phyloP scores from a whole-genome alignment of 2,888 invertebrate species.

The Xiphydria camelus region DNA sequence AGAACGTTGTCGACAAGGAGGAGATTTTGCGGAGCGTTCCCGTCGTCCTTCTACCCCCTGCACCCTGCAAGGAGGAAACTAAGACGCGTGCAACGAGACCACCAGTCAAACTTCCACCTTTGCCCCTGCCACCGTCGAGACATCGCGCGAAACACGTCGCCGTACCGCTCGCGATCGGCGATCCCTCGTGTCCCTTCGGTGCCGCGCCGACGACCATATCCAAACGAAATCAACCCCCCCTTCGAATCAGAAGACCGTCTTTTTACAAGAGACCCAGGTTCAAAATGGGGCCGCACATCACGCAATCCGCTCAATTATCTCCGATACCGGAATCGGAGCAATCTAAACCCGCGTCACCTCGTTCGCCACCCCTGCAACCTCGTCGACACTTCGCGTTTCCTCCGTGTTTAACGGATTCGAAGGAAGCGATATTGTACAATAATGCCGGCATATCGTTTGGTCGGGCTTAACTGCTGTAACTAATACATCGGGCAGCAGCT shows the following conservation, averaged over 20 bases:
- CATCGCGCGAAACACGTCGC: constrained; percentile 22
- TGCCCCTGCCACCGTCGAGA: constrained; percentile 30
- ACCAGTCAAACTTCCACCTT: constrained; percentile 38
- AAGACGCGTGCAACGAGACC: constrained; percentile 1
- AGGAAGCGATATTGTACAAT: too few species aligned
- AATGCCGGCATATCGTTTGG: too few species aligned
- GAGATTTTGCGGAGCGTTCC: constrained; percentile 7
- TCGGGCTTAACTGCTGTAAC: too few species aligned
- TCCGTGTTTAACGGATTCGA: constrained; percentile 22
- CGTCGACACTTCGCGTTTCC: constrained; percentile 56
- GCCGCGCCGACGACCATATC: constrained; percentile 27
- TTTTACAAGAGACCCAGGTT: constrained; percentile 47
- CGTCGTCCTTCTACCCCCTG: not conserved
- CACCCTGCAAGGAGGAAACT: constrained; percentile 3
- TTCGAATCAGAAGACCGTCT: constrained; percentile 43
- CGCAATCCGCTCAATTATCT: constrained; percentile 61
- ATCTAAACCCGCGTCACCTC: constrained; percentile 71
- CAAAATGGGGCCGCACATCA: constrained; percentile 46
- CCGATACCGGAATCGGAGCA: constrained; percentile 74
- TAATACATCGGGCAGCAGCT: too few species aligned
- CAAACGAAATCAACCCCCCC: constrained; percentile 46
- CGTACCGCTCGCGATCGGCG: constrained; percentile 9
- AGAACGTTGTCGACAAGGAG: constrained; percentile 10
- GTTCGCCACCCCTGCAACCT: constrained; percentile 55
- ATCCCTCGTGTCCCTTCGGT: constrained; percentile 4